Evolutionary conservation across 2,888 invertebrate genomes (phyloP), one percentile per base, ranked within the genome.

Genomic region (Sipha maydis): DNA sequence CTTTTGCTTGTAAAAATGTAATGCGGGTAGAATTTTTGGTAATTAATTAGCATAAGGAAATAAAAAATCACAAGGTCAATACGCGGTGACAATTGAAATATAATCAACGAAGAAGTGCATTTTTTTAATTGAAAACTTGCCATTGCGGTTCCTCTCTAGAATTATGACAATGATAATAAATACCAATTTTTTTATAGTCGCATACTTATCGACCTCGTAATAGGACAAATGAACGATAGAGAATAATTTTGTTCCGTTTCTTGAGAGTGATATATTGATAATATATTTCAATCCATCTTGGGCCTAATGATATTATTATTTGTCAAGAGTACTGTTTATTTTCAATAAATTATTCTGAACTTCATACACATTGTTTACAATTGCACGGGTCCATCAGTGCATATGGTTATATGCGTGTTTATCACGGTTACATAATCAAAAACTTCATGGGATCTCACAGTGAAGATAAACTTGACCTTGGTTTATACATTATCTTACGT

Each of bases 191-290:
- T 48, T 85, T 85, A 77, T 77, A 67, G 77, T 69, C 67, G 85
- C 77, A 17, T 61, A 61, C 75, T 38, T 56, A 77, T 41, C 85
- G 85, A 78, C 85, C 85, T 86, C 85, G 85, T 17, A 28, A 38
- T 56, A 28, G 21, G 85, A 34, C 54, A 71, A 79, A 71, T 28
- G 85, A 78, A 86, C 85, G 73, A 56, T 71, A 71, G 34, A 79
- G 85, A 78, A 86, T 79, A 31, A 25, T 38, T 82, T 28, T 31
- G 78, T 85, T 85, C 77, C 77, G 85, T 86, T 85, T 86, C 71
- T 79, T 86, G 71, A 54, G 69, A 78, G n/a, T 19, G 21, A 38
- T 56, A 28, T 7, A 25, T 28, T 71, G 28, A 28, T 31, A 28
- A 25, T 11, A 8, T 28, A 28, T 69, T 21, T 17, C 28, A 25